Percentiles rank a stretch among this genome's conserved stretches.
Conservation (phyloP, 2,113 vertebrate genomes). For the Monopterus albus region DNA sequence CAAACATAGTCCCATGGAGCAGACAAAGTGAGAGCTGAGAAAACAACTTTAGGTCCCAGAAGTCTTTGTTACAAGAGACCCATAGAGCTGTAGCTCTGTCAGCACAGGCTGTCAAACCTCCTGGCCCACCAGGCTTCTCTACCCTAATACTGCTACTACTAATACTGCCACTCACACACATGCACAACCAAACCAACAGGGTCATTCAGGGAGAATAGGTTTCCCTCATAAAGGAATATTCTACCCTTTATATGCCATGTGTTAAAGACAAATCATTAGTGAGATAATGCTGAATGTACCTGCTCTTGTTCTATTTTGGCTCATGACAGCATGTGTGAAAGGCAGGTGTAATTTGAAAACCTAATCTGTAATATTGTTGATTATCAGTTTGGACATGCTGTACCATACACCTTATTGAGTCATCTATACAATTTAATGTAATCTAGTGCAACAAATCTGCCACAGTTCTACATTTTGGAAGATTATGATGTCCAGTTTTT, state of each 20-base stretch:
- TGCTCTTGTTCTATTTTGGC: not conserved
- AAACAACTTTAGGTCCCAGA: constrained; percentile 23
- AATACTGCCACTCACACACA: constrained; percentile 44
- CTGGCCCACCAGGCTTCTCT: constrained; percentile 27
- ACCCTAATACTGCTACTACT: too few species aligned
- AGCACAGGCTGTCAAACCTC: constrained; percentile 25
- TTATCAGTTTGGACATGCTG: not conserved
- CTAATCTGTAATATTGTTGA: too few species aligned
- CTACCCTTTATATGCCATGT: constrained; percentile 59
- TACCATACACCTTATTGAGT: too few species aligned
- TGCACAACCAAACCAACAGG: not conserved
- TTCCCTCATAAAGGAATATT: constrained; percentile 59
- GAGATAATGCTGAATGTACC: constrained; percentile 22
- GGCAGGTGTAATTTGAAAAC: not conserved
- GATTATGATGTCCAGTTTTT: too few species aligned
- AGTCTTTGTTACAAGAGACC: constrained; percentile 23
- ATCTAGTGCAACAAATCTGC: too few species aligned
- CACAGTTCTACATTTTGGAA: too few species aligned
- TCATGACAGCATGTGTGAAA: not conserved
- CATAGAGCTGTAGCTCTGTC: constrained; percentile 29
- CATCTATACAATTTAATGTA: too few species aligned
- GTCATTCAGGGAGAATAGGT: constrained; percentile 34
- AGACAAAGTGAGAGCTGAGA: constrained; percentile 14
- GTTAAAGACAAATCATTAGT: constrained; percentile 59
- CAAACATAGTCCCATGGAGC: constrained; percentile 16